Percentiles rank a stretch among this genome's conserved stretches.
Evolutionary conservation across 2,113 vertebrate genomes (phyloP).

Genomic region (Poeciliopsis retropinna): DNA sequence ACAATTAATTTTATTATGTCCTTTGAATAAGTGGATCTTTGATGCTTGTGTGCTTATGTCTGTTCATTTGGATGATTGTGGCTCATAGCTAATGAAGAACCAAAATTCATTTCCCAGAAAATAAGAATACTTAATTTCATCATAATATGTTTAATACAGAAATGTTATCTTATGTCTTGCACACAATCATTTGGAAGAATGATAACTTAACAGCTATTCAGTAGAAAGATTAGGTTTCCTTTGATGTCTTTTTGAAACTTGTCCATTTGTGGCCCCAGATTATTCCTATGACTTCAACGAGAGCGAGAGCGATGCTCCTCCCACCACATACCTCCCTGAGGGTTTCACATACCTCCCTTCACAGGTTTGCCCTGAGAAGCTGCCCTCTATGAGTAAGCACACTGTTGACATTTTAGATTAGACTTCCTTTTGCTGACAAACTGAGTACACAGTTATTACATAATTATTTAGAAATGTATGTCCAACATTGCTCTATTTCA

Average conservation of each 20-base stretch:
- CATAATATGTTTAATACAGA: no score
- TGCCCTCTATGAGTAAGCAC: conserved; percentile 96
- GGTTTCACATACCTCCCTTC: conserved; percentile 92
- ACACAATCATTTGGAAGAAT: no score
- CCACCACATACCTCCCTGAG: conserved; percentile 92
- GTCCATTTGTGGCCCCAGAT: conserved; percentile 75
- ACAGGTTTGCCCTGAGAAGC: conserved; percentile 89
- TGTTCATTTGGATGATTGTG: background rate
- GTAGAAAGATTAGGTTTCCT: background rate
- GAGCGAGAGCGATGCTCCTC: conserved; percentile 87
- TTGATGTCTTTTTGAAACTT: background rate
- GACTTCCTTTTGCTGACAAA: background rate
- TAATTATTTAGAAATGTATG: background rate
- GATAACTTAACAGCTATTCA: no score
- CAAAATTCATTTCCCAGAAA: background rate
- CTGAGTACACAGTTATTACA: background rate
- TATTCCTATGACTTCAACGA: conserved; percentile 92
- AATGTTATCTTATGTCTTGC: no score
- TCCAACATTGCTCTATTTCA: background rate
- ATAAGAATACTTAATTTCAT: no score
- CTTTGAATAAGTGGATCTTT: background rate
- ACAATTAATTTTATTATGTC: background rate
- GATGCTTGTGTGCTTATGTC: background rate
- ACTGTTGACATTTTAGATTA: background rate
- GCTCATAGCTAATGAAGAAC: background rate